Evolutionary conservation across 2,888 invertebrate species (phyloP).

Genomic region (Folsomia manolachei): DNA sequence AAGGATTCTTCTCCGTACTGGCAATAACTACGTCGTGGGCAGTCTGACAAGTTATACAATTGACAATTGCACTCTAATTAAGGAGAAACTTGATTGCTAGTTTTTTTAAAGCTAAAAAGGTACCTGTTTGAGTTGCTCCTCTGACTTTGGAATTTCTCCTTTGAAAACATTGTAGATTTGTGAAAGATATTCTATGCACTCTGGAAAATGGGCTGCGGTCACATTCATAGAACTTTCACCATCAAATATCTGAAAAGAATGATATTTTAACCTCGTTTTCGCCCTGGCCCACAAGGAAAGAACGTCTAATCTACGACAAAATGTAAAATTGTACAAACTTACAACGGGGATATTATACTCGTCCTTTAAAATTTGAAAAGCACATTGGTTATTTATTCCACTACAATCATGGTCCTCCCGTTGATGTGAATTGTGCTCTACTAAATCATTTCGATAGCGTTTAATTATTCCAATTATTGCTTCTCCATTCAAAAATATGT

Average conservation of each 20-base stretch:
- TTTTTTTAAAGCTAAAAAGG: too few species aligned
- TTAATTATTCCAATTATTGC: constrained; percentile 39
- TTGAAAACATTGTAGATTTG: constrained; percentile 43
- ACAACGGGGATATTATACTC: constrained; percentile 38
- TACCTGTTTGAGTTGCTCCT: background rate
- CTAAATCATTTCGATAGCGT: constrained; percentile 45
- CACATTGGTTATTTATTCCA: constrained; percentile 40
- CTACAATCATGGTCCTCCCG: constrained; percentile 30
- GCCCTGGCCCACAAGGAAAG: background rate
- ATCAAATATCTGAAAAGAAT: constrained; percentile 27
- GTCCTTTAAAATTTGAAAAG: constrained; percentile 45
- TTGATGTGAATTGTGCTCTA: constrained; percentile 39
- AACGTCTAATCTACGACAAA: too few species aligned
- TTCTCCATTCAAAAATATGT: constrained; percentile 40
- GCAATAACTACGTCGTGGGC: too few species aligned
- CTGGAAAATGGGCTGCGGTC: constrained; percentile 20
- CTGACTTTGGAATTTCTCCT: constrained; percentile 35
- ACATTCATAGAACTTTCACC: constrained; percentile 26
- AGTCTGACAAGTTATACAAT: too few species aligned
- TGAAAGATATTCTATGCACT: constrained; percentile 36
- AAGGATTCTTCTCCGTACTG: too few species aligned
- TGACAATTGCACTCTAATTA: too few species aligned
- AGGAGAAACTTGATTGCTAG: too few species aligned
- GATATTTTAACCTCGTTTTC: too few species aligned
- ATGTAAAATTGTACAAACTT: constrained; percentile 18